Evolutionary conservation across 2,797 vertebrate species (phyloP), one percentile per base, ranked within the genome.

Genomic region (Gymnoscopelus microlampas): DNA sequence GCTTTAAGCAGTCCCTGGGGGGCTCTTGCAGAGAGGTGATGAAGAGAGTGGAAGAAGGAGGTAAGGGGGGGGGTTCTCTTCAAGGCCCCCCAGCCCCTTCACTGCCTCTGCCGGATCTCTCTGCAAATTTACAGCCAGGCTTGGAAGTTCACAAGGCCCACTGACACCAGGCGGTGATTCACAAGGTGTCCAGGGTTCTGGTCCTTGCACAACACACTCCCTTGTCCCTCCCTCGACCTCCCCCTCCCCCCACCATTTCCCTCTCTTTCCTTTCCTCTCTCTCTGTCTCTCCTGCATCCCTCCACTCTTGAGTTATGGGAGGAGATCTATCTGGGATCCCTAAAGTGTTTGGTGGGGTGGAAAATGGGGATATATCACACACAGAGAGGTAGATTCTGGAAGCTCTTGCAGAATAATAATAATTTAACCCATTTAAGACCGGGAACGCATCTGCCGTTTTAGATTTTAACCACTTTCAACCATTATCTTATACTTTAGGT

Each of bases 151-250:
- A 64, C 68, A 50, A 35, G 70, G 70, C 60, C 60, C 29, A 14
- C 67, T 74, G 77, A 84, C 71, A 74, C 61, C 54, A 59, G 55
- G 23, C 63, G 59, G 58, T 87, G 77, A 80, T 82, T 87, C 78
- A 88, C 71, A 7, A 50, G 70, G 53, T 73, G 66, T 53, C 13
- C 35, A 23, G 57, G 26, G 15, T 70, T 73, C 63, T 44, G 74
- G 56, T n/a, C 66, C 59, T 67, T 79, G 53, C 32, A 60, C 60
- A 51, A 29, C 39, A 29, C 39, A 71, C 70, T 59, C 7, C 39
- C 8, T 64, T 80, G 24, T 57, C 56, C 29, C 65, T 72, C 63
- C 51, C 48, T 49, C 51, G 53, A 13, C 57, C 26, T 29, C 26
- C 57, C 26, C 57, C 26, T 29, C 26, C 57, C 26, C 57, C 26